Evolutionary conservation across 1,140 invertebrate genomes (phyloP).

Genomic region (Centruroides vittatus): DNA sequence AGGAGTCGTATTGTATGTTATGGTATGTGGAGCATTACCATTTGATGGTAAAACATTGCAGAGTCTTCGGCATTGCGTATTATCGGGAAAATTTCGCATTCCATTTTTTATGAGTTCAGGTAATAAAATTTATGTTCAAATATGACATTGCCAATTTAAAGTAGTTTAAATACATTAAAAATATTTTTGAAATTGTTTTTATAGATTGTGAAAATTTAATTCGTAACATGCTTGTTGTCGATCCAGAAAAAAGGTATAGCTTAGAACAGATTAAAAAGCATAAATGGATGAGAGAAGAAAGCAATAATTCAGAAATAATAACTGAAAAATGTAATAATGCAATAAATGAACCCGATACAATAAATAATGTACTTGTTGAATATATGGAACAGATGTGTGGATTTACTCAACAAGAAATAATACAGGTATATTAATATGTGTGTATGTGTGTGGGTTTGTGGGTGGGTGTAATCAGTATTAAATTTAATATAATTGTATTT

Average conservation of each 20-base stretch:
- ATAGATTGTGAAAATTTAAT: slow-evolving; percentile 83
- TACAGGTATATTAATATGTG: too few species aligned
- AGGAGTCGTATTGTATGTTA: slow-evolving; percentile 89
- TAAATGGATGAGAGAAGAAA: slow-evolving; percentile 52
- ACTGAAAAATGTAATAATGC: slow-evolving; percentile 47
- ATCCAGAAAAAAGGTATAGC: slow-evolving; percentile 70
- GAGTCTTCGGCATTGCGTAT: slow-evolving; percentile 70
- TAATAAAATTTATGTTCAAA: background rate
- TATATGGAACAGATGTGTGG: too few species aligned
- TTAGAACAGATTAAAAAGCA: slow-evolving; percentile 77
- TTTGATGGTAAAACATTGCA: slow-evolving; percentile 89
- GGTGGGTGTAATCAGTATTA: too few species aligned
- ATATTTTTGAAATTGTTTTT: slow-evolving; percentile 22
- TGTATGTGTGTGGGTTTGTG: too few species aligned
- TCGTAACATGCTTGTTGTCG: slow-evolving; percentile 80
- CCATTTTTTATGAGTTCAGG: slow-evolving; percentile 90
- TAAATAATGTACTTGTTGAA: slow-evolving; percentile 24
- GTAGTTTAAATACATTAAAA: too few species aligned
- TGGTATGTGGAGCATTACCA: slow-evolving; percentile 90
- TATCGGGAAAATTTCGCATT: slow-evolving; percentile 85
- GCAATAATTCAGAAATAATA: too few species aligned
- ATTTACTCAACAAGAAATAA: too few species aligned
- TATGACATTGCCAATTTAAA: background rate
- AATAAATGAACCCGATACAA: slow-evolving; percentile 70
- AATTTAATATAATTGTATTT: too few species aligned